Conservation (phyloP, 1,140 invertebrate genomes). For the Dinoponera quadriceps region DNA sequence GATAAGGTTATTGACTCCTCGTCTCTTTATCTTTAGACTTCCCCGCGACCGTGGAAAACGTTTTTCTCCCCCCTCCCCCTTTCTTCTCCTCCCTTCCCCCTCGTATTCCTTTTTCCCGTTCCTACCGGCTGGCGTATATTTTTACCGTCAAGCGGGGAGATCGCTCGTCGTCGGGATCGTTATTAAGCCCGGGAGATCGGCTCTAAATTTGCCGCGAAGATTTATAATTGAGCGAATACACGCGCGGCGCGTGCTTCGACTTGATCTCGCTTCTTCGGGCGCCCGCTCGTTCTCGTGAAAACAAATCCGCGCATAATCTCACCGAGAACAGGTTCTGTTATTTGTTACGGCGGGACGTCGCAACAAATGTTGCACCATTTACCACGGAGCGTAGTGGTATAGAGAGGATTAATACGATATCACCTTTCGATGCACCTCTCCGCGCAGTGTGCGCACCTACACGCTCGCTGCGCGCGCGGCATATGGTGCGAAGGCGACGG, state of each 20-base stretch:
- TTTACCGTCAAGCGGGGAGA: no score
- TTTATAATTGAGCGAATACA: no score
- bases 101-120: no score
- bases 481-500: constrained; percentile 35
- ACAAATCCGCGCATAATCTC: background rate
- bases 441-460: no score
- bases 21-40: no score
- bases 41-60: background rate
- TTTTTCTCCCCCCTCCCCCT: background rate
- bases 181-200: no score
- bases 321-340: constrained; percentile 4
- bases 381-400: background rate
- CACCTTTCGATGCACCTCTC: constrained; percentile 10
- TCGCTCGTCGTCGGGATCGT: no score
- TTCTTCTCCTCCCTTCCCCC: background rate
- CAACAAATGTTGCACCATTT: constrained; percentile 21
- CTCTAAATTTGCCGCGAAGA: no score
- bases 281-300: no score
- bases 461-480: background rate
- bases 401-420: constrained; percentile 35
- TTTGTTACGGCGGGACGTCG: background rate
- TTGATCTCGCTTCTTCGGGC: no score
- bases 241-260: no score
- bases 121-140: no score
- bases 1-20: background rate